Evolutionary conservation across 2,113 vertebrate species (phyloP).

Genomic region (Pygoscelis antarcticus): DNA sequence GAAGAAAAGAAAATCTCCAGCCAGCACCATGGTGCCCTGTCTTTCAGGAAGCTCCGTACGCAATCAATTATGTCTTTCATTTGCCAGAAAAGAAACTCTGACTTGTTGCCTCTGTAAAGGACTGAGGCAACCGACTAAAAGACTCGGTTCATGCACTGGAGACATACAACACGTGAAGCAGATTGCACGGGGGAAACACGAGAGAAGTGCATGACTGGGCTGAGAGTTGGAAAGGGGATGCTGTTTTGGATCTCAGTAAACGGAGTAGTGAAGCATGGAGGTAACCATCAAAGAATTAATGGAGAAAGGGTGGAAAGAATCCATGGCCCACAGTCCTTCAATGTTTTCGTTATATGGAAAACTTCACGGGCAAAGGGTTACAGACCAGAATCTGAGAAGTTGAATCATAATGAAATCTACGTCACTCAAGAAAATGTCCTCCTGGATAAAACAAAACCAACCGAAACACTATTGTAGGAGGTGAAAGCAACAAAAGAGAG

Average conservation of each 20-base stretch:
- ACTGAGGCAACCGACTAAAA: background rate
- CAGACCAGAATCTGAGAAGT: background rate
- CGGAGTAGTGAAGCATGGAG: background rate
- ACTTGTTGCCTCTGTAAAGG: background rate
- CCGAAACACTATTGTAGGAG: background rate
- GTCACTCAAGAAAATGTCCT: background rate
- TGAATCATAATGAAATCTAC: background rate
- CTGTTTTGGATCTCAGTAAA: background rate
- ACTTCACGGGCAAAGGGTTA: background rate
- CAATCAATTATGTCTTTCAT: background rate
- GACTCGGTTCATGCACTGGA: background rate
- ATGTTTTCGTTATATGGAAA: background rate
- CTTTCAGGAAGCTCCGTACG: background rate
- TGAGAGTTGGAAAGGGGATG: background rate
- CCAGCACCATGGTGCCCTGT: background rate
- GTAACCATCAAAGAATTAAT: background rate
- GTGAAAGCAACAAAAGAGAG: background rate
- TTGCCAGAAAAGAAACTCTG: background rate
- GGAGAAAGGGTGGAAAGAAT: background rate
- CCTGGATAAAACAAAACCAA: background rate
- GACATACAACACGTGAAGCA: background rate
- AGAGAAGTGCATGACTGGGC: background rate
- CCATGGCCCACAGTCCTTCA: background rate
- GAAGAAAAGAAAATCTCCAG: background rate
- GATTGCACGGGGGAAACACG: background rate